These are phyloP conservation scores for Dryomyza anilis DNA, from an alignment of 2,888 invertebrate genomes.

Conservation along the genomic window DNA sequence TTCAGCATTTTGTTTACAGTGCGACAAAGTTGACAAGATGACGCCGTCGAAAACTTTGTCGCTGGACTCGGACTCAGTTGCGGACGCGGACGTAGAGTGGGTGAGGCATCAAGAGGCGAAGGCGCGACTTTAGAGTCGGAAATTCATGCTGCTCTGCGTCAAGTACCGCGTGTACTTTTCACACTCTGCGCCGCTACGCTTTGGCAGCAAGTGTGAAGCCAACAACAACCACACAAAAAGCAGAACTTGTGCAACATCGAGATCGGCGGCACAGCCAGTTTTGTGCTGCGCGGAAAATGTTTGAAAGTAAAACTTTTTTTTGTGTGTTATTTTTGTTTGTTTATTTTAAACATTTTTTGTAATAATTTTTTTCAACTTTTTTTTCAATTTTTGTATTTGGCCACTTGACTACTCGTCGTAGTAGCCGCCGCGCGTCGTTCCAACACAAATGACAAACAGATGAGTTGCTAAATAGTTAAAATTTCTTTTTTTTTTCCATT, in stretches of 20 bases:
- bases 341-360: no score
- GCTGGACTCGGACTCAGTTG: neutral
- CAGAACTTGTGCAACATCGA: neutral
- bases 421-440: neutral
- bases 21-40: no score
- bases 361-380: neutral
- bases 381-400: neutral
- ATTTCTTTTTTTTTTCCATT: no score
- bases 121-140: no score
- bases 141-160: no score
- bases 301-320: conserved; percentile 18
- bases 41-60: neutral
- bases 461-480: conserved; percentile 23
- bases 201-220: conserved; percentile 17
- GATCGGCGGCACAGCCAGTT: neutral
- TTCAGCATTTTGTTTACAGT: no score
- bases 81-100: neutral
- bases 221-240: neutral
- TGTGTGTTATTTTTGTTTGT: no score
- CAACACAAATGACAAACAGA: conserved; percentile 23
- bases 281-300: conserved; percentile 11
- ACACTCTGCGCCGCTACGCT: conserved; percentile 6
- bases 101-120: no score
- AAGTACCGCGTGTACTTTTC: conserved; percentile 4
- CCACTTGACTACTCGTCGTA: no score